Percentiles rank a stretch among this genome's conserved stretches.
phyloP scores from a whole-genome alignment of 2,888 invertebrate genomes.

The Tachina fera region DNA sequence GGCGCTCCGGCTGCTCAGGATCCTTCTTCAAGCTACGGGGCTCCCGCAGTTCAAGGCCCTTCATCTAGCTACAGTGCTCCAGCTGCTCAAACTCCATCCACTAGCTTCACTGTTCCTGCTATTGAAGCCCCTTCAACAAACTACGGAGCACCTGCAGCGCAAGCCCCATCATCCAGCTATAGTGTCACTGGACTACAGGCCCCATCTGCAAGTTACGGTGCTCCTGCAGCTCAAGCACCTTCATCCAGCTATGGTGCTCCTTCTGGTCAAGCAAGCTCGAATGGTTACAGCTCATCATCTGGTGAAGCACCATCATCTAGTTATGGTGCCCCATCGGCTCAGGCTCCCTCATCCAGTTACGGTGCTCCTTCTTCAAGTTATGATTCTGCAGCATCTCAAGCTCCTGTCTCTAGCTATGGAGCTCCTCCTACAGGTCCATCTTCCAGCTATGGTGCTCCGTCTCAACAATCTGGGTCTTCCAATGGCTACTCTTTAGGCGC shows the following conservation, averaged over 20 bases:
- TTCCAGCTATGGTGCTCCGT: conserved; percentile 74
- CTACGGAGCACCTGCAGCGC: conserved; percentile 77
- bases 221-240: conserved; percentile 13
- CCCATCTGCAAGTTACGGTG: conserved; percentile 75
- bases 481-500: conserved; percentile 77
- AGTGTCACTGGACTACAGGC: conserved; percentile 73
- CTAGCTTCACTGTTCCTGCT: conserved; percentile 72
- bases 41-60: conserved; percentile 76
- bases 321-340: conserved; percentile 6
- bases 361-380: conserved; percentile 75
- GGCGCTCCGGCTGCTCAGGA: conserved; percentile 77
- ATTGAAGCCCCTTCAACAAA: conserved; percentile 76
- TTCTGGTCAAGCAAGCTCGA: background rate
- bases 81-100: conserved; percentile 75
- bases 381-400: conserved; percentile 71
- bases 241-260: background rate
- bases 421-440: conserved; percentile 80
- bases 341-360: conserved; percentile 9
- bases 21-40: conserved; percentile 83
- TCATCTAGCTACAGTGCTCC: conserved; percentile 79
- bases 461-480: conserved; percentile 71
- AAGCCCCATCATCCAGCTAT: conserved; percentile 73
- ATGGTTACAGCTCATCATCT: background rate
- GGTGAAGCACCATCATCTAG: background rate
- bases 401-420: conserved; percentile 74